Evolutionary conservation across 2,113 vertebrate genomes (phyloP).

Genomic region (western clawed frog (Xenopus tropicalis)): DNA sequence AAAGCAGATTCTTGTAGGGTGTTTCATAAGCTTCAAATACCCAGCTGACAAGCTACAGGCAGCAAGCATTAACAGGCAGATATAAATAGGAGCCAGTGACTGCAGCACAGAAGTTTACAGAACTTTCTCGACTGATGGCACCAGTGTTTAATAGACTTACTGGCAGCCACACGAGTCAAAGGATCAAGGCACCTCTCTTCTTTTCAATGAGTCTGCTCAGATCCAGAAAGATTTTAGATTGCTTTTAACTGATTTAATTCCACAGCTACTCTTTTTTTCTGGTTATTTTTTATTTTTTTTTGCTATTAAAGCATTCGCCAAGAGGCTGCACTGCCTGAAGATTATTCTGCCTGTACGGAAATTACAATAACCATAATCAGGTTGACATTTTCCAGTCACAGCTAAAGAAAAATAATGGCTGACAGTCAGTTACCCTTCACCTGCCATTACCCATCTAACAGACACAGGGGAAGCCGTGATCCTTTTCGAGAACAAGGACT

Average conservation of each 20-base stretch:
- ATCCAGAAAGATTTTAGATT: conserved; percentile 5
- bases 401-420: conserved; percentile 69
- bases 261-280: background rate
- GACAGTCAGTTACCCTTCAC: conserved; percentile 82
- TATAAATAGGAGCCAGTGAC: conserved; percentile 64
- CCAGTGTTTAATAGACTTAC: conserved; percentile 59
- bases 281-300: background rate
- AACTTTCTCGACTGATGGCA: conserved; percentile 67
- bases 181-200: conserved; percentile 16
- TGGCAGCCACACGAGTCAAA: conserved; percentile 3
- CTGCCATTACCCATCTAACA: conserved; percentile 69
- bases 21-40: conserved; percentile 72
- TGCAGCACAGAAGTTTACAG: conserved; percentile 56
- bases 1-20: conserved; percentile 61
- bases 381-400: background rate
- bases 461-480: conserved; percentile 78
- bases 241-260: background rate
- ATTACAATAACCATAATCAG: background rate
- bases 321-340: background rate
- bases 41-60: conserved; percentile 60
- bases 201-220: conserved; percentile 25
- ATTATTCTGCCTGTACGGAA: background rate
- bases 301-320: too few species aligned
- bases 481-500: conserved; percentile 85
- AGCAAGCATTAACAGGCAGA: conserved; percentile 30